Evolutionary conservation across 2,113 vertebrate genomes (phyloP).

Genomic region (Vulpes lagopus): DNA sequence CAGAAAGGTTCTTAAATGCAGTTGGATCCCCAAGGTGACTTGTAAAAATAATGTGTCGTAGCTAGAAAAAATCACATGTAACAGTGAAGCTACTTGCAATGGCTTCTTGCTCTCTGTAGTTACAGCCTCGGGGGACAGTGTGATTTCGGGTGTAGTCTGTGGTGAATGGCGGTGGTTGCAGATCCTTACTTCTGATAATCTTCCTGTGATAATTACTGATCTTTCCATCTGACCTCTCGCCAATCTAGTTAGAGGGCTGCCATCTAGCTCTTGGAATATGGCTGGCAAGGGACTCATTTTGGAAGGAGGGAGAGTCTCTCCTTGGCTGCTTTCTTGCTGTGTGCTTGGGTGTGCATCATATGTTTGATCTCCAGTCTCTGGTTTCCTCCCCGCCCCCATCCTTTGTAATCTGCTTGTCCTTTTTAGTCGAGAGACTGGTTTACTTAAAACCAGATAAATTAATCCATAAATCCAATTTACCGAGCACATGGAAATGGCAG

Average conservation of each 20-base stretch:
- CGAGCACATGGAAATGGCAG: not conserved
- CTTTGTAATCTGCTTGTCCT: not conserved
- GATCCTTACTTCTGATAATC: not conserved
- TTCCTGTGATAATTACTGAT: not conserved
- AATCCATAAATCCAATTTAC: not conserved
- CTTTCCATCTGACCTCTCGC: not conserved
- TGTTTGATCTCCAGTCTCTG: not conserved
- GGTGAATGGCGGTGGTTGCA: not conserved
- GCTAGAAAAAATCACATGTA: not conserved
- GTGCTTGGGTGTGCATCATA: not conserved
- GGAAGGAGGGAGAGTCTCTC: not conserved
- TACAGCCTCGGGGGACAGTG: fast-evolving
- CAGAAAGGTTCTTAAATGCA: not conserved
- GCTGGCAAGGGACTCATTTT: not conserved
- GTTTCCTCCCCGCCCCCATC: not conserved
- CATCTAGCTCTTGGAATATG: not conserved
- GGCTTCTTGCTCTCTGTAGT: not conserved
- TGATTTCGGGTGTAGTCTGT: not conserved
- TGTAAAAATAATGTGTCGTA: not conserved
- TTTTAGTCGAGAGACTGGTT: not conserved
- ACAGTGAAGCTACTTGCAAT: not conserved
- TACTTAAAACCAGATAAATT: conserved; percentile 53
- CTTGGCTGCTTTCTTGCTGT: not conserved
- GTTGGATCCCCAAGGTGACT: not conserved
- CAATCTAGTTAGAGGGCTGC: not conserved